Evolutionary conservation across 2,888 invertebrate genomes (phyloP).

Genomic region (Cheiracanthium punctorium): DNA sequence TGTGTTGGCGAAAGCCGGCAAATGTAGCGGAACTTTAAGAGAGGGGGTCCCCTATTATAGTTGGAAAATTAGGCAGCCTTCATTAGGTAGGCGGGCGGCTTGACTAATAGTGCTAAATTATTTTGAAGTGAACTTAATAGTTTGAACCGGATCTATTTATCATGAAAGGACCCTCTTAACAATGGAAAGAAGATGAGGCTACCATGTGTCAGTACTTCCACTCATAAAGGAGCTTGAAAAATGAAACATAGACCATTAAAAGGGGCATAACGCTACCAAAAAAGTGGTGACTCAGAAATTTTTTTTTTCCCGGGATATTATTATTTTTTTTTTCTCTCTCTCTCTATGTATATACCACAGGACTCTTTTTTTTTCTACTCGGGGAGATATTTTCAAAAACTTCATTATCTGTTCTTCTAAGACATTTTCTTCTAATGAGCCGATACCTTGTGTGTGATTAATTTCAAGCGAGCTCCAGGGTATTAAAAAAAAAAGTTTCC

Average conservation of each 20-base stretch:
- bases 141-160: slow-evolving; percentile 50
- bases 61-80: slow-evolving; percentile 49
- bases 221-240: slow-evolving; percentile 57
- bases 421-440: slow-evolving; percentile 67
- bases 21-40: slow-evolving; percentile 41
- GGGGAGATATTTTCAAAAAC: slow-evolving; percentile 53
- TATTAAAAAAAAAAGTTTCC: slow-evolving; percentile 22
- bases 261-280: background rate
- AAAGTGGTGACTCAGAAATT: slow-evolving; percentile 13
- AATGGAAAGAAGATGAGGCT: slow-evolving; percentile 32
- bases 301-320: slow-evolving; percentile 7
- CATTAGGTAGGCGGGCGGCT: slow-evolving; percentile 45
- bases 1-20: background rate
- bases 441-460: slow-evolving; percentile 59
- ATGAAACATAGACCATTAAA: slow-evolving; percentile 68
- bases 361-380: slow-evolving; percentile 21
- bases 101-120: slow-evolving; percentile 68
- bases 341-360: background rate
- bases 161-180: slow-evolving; percentile 30
- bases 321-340: background rate
- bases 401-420: slow-evolving; percentile 64
- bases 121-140: slow-evolving; percentile 59
- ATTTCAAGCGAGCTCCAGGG: slow-evolving; percentile 46
- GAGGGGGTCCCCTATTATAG: slow-evolving; percentile 54
- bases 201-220: slow-evolving; percentile 26